Base-by-base conservation (phyloP, 2,797 vertebrate genomes). In the Fundulus diaphanus region DNA sequence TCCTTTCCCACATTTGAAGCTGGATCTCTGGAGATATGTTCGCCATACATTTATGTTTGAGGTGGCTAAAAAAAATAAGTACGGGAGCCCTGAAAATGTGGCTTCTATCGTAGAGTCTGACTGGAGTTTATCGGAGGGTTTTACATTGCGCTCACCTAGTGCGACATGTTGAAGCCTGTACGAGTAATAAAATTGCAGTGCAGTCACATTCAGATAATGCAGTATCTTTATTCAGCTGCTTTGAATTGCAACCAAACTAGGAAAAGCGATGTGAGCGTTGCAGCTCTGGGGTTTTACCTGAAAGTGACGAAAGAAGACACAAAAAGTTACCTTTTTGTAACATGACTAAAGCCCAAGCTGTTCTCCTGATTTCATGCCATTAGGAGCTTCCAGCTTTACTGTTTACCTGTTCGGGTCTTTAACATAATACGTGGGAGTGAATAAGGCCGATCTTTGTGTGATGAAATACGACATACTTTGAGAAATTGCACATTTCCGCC, bases 181-280 rank as follows among this genome's bases (percentile, higher is more conserved):
- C 18, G 8, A 8, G 3, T 35, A 20, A 15, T 35, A 18, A 61
- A 33, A 35, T 61, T 22, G 20, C 18, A 35, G 16, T 33, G 9
- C 16, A 16, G 15, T 35, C 3, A 35, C 7, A 3, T 18, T 57
- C 13, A 22, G 57, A 29, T 61, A 22, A 22, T 33, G 57, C 57
- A 61, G 31, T 31, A 35, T 35, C 9, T 61, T 3, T 61, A 20
- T 27, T 18, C 31, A 61, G 8, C 35, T 24, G 33, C 59, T 37
- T 63, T 63, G 35, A 40, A 63, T 40, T 63, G 35, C 22, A 37
- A 40, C 59, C 59, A 63, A 63, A 37, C 59, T 63, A 35, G 59
- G 31, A 63, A 24, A 63, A 63, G 24, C 22, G 5, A 12, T 24
- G 59, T 63, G 9, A 24, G 4, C 33, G 24, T 20, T 44, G 5